Base-by-base conservation (phyloP, 2,888 invertebrate species). In the Poecilobothrus nobilitatus region DNA sequence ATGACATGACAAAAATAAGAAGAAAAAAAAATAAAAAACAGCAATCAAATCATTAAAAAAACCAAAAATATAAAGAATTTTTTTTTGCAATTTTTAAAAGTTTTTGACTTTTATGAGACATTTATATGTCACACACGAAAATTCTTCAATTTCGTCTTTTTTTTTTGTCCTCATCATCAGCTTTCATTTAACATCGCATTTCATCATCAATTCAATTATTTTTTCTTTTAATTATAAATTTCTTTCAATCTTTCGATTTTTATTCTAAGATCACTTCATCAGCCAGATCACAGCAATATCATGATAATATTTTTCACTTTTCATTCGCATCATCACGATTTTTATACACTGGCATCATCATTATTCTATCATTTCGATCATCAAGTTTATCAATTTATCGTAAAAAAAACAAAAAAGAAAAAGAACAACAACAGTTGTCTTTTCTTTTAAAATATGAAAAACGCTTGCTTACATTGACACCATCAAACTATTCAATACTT, bases 91-190 rank as follows among this genome's bases (percentile, higher is more conserved):
- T 53, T 53, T 27, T 27, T 53, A 9, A n/a, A 53, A 53, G 53
- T 18, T 53, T 41, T 53, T n/a, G 53, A 53, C 53, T 53, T 53
- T 53, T 18, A 53, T 53, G 53, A 18, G 53, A 53, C 53, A 53
- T 53, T 53, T 53, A 53, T 53, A 53, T 53, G n/a, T 53, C 53
- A 53, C 53, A 53, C 53, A 53, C 53, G 53, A 53, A 53, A 53
- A 53, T 37, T 37, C 37, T 37, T 37, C 27, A 27, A 4, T 27
- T 27, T 4, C 5, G n/a, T n/a, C n/a, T n/a, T n/a, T n/a, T 27
- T 27, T 27, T 5, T 12, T 6, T 41, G 9, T 12, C 7, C 12
- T 53, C 53, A 53, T 53, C 53, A 53, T 53, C n/a, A 15, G 15
- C 53, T 18, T 53, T 53, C 41, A 41, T 41, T 15, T 12, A 41